Evolutionary conservation across 92 coral and sea anemone species (phyloP), one percentile per base, ranked within the genome.

Genomic region (Diadumene lineata): DNA sequence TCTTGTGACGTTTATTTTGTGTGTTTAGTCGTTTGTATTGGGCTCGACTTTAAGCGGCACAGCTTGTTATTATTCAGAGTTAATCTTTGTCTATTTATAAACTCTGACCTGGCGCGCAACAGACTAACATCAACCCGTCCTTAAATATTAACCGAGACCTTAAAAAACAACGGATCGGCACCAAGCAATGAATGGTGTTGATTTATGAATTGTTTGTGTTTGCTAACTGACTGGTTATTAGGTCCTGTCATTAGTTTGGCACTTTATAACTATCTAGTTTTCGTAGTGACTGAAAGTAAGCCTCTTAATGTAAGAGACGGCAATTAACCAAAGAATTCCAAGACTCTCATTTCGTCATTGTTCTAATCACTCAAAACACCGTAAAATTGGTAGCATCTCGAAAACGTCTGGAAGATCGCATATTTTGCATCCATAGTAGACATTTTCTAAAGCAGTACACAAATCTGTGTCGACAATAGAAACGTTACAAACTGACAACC

Each of bases 1-100:
- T 6, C 48, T 38, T 4, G 48, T 38, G 48, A 38, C 48, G 48
- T 38, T 4, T 4, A 38, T 13, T 38, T 38, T 38, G 48, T 38
- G 7, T n/a, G n/a, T n/a, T n/a, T n/a, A n/a, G n/a, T n/a, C n/a
- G n/a, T n/a, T n/a, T n/a, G n/a, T n/a, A n/a, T n/a, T n/a, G n/a
- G n/a, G n/a, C n/a, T 33, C 38, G 31, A 21, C 38, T 68, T 53
- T 16, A 70, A 28, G 53, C 61, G 32, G 19, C 63, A 50, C 74
- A 70, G 55, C 26, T 58, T 57, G 55, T 33, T 50, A 1, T 23
- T 27, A 34, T 4, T 30, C 0, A 32, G 34, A 23, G 28, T 70
- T 66, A 66, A 70, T 46, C 75, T 38, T 25, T 27, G 19, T 58
- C 63, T 70, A 70, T 70, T 66, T 16, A 70, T 70, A 53, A 18